These are phyloP conservation scores for Drosophila neonasuta DNA, from an alignment of 2,888 invertebrate species.

Conservation along the genomic window DNA sequence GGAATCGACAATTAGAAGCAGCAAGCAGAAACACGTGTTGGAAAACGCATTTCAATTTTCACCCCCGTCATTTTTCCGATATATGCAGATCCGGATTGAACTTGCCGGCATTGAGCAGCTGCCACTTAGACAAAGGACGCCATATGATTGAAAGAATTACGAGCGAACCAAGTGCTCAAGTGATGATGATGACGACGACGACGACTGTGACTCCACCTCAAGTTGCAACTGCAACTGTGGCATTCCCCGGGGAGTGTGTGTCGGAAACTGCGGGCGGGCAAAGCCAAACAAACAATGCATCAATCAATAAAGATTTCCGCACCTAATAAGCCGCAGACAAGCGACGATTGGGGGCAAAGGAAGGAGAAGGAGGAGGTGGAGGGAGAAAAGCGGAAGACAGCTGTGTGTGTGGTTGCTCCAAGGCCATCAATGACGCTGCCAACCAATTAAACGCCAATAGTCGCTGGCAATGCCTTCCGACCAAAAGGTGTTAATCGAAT, in stretches of 20 bases:
- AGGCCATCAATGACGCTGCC: slow-evolving; percentile 69
- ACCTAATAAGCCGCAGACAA: slow-evolving; percentile 74
- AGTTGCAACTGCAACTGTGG: background rate
- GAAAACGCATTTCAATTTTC: background rate
- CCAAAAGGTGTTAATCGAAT: slow-evolving; percentile 71
- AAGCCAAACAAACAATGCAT: slow-evolving; percentile 74
- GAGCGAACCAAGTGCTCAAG: slow-evolving; percentile 48
- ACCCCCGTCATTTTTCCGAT: no score
- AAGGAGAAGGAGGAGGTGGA: no score
- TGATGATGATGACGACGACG: slow-evolving; percentile 23
- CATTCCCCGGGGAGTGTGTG: slow-evolving; percentile 9
- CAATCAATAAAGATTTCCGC: slow-evolving; percentile 80
- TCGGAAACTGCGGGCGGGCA: slow-evolving; percentile 60
- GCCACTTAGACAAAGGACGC: slow-evolving; percentile 49
- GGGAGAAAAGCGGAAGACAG: background rate
- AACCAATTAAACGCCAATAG: slow-evolving; percentile 73
- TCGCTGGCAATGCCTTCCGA: slow-evolving; percentile 29
- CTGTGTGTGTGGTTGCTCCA: slow-evolving; percentile 8
- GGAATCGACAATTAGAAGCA: slow-evolving; percentile 31
- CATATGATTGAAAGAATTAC: slow-evolving; percentile 66
- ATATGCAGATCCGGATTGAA: slow-evolving; percentile 13
- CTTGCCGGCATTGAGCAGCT: slow-evolving; percentile 12
- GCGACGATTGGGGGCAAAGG: slow-evolving; percentile 18
- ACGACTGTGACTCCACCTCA: slow-evolving; percentile 22
- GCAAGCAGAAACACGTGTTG: slow-evolving; percentile 32